Conservation (phyloP, 2,113 vertebrate species). For the Oostethus manadensis region DNA sequence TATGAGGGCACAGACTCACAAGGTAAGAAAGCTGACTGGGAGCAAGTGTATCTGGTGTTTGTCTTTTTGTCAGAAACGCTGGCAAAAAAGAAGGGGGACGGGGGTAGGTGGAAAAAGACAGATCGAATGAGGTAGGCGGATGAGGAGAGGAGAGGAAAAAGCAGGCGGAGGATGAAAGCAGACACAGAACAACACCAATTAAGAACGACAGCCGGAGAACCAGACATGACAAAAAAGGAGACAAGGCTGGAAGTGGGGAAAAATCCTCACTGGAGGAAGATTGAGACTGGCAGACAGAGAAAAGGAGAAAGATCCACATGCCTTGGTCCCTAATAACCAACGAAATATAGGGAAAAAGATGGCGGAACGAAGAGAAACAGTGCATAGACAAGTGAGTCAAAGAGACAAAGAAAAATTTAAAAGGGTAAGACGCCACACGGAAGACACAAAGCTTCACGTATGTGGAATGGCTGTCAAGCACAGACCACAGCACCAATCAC, state of each 20-base stretch:
- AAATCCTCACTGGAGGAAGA: slow-evolving; percentile 31
- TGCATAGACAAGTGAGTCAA: background rate
- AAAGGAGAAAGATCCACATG: slow-evolving; percentile 21
- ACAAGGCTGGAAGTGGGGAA: slow-evolving; percentile 29
- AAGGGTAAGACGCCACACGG: slow-evolving; percentile 3
- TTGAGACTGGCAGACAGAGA: slow-evolving; percentile 32
- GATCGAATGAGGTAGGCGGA: slow-evolving; percentile 12
- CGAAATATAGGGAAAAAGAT: slow-evolving; percentile 10
- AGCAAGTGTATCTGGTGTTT: slow-evolving; percentile 52
- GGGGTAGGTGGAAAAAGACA: background rate
- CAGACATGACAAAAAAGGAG: slow-evolving; percentile 38
- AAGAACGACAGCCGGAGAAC: slow-evolving; percentile 57
- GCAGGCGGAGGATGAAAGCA: slow-evolving; percentile 50
- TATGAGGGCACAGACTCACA: slow-evolving; percentile 24
- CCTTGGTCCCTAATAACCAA: slow-evolving; percentile 28
- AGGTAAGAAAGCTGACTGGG: slow-evolving; percentile 23
- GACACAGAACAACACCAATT: slow-evolving; percentile 57
- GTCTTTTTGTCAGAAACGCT: slow-evolving; percentile 44
- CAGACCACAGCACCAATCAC: slow-evolving; percentile 7
- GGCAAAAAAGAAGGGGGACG: slow-evolving; percentile 20
- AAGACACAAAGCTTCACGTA: slow-evolving; percentile 18
- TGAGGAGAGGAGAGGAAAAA: background rate
- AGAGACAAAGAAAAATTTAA: slow-evolving; percentile 24
- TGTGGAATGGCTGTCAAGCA: background rate
- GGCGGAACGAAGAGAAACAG: background rate